Evolutionary conservation across 2,888 invertebrate species (phyloP).

Genomic region (Aphidoletes aphidimyza): DNA sequence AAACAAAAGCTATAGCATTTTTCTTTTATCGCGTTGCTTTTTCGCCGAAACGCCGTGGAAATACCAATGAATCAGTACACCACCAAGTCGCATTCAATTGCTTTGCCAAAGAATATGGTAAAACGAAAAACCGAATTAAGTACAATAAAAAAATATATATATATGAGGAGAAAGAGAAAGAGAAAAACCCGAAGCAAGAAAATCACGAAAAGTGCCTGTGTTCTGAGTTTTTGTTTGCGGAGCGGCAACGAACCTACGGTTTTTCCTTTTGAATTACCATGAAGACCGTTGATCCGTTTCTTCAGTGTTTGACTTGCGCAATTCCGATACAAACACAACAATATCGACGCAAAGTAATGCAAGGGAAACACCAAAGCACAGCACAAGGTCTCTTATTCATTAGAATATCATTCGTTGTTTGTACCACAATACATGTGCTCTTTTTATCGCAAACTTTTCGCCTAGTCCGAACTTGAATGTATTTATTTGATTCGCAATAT

Average conservation of each 20-base stretch:
- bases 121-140: neutral
- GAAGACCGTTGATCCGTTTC: constrained; percentile 46
- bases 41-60: neutral
- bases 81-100: no score
- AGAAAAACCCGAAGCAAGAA: neutral
- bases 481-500: neutral
- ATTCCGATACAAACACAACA: neutral
- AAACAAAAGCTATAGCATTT: neutral
- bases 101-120: neutral
- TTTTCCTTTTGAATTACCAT: constrained; percentile 35
- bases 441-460: neutral
- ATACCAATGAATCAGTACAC: constrained; percentile 8
- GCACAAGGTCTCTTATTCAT: constrained; percentile 8
- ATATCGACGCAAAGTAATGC: neutral
- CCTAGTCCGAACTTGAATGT: constrained; percentile 13
- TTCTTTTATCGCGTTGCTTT: no score
- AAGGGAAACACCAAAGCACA: neutral
- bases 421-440: neutral
- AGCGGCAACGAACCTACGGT: constrained; percentile 29
- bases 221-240: neutral
- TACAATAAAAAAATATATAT: no score
- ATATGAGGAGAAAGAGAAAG: no score
- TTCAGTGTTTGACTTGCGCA: constrained; percentile 51
- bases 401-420: neutral
- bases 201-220: constrained; percentile 14